Evolutionary conservation across 2,888 invertebrate species (phyloP), one percentile per base, ranked within the genome.

Genomic region (Meiosimyza platycephala): DNA sequence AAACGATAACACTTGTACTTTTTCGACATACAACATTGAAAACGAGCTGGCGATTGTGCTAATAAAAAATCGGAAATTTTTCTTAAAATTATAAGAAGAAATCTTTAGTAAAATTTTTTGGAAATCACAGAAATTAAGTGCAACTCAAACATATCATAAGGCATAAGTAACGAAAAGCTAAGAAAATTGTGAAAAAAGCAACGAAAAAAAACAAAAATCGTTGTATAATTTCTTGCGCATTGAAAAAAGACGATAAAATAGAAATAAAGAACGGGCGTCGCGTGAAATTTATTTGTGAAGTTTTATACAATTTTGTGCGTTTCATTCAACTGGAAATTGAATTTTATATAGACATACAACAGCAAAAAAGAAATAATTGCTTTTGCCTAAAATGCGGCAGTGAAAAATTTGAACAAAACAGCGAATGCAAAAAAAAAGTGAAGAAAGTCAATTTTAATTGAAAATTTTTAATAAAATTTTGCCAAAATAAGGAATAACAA

Each of bases 1-100:
- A 80, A 84, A 85, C 82, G 82, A 79, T 79, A 82, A 85, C 81
- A 68, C 65, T 68, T 72, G 59, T 71, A 73, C 48, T 52, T 71
- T 72, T 54, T 28, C 28, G 4, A 28, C 28, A 28, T 28, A 28
- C 67, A 70, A 71, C 62, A 72, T 28, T 18, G n/a, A 28, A 12
- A 15, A 22, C n/a, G 12, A 55, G 28, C 28, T 28, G 28, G 28
- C 28, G 40, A 7, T 6, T 2, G 40, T 40, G 40, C 9, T 40
- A 9, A 6, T 40, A 9, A 40, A 40, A 40, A 40, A 40, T 40
- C 40, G 40, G 9, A 9, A 40, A 9, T 40, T 40, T 40, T 40
- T 40, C 9, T 40, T 40, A 40, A 40, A 40, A 40, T 40, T 40
- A 40, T 2, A 51, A 60, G 5, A 60, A 54, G 13, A 54, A 13